Base-by-base conservation (phyloP, 2,888 invertebrate species). In the Flexamia atlantica region DNA sequence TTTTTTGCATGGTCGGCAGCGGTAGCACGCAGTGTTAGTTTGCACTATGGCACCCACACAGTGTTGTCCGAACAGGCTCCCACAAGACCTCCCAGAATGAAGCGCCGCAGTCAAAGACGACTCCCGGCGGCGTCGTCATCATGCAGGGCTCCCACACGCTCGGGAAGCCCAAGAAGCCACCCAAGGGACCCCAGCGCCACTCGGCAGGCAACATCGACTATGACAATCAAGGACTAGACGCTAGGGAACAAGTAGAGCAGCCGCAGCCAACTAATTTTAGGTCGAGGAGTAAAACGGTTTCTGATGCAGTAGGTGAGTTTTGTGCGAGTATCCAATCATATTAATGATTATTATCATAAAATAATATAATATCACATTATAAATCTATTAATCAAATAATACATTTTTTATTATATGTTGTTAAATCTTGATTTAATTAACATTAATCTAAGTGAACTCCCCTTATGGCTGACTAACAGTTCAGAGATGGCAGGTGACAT, bases 231-330 rank as follows among this genome's bases (percentile, higher is more conserved):
- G n/a, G n/a, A n/a, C 81, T 86, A 42, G 87, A 85, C 53, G 46
- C 85, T 28, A 80, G 84, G 87, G 88, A 87, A 72, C 88, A 87
- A 50, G 87, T 86, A 79, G 89, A 87, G 79, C 88, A 87, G 74
- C 88, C 89, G 32, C 91, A 92, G 28, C 88, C 89, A 85, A 90
- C 91, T 76, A 90, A 89, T 82, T 97, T 97, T 91, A 93, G 97
- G 88, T 94, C 95, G 87, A 93, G 98, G 88, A 97, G 97, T 92
- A 97, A 96, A 92, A 98, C 97, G n/a, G 93, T 97, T 87, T 96
- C 97, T 87, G 97, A 98, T 90, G 93, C 95, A 84, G 93, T 94
- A 88, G 96, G 96, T 95, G 72, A 82, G 86, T 76, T 14, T 9
- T 36, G 9, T 9, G 36, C n/a, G n/a, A n/a, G n/a, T n/a, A n/a